Evolutionary conservation across 2,113 vertebrate genomes (phyloP).

Genomic region (Antechinus stuartii): DNA sequence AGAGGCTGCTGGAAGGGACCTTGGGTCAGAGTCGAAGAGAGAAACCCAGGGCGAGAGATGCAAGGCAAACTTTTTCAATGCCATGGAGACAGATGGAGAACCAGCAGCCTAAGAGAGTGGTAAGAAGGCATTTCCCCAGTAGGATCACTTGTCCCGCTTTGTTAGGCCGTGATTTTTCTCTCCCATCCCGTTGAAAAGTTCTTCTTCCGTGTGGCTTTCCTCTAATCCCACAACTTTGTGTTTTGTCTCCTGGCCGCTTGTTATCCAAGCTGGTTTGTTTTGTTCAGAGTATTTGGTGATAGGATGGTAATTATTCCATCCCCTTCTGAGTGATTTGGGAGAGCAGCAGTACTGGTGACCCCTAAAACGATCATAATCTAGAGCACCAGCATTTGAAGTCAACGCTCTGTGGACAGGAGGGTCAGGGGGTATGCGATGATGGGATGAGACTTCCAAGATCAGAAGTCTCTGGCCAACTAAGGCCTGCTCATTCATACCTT

Average conservation of each 20-base stretch:
- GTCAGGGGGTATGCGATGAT: too few species aligned
- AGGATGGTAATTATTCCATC: background rate
- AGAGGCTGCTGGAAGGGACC: background rate
- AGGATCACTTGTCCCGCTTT: background rate
- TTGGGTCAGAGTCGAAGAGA: background rate
- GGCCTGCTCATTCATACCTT: background rate
- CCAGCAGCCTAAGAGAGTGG: background rate
- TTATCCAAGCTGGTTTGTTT: background rate
- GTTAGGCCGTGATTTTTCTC: background rate
- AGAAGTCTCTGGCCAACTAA: background rate
- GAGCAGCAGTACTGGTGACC: background rate
- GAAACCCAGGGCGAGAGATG: background rate
- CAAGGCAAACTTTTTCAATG: background rate
- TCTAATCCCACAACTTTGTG: background rate
- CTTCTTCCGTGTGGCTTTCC: background rate
- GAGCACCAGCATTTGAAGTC: background rate
- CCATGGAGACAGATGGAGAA: too few species aligned
- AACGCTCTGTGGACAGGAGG: background rate
- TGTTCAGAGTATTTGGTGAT: background rate
- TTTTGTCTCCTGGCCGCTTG: background rate
- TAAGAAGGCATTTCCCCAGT: background rate
- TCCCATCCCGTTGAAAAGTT: background rate
- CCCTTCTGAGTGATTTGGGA: background rate
- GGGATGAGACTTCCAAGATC: too few species aligned
- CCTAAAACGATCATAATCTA: background rate